Conservation (phyloP, 1,140 invertebrate species). For the Aphidius ervi region DNA sequence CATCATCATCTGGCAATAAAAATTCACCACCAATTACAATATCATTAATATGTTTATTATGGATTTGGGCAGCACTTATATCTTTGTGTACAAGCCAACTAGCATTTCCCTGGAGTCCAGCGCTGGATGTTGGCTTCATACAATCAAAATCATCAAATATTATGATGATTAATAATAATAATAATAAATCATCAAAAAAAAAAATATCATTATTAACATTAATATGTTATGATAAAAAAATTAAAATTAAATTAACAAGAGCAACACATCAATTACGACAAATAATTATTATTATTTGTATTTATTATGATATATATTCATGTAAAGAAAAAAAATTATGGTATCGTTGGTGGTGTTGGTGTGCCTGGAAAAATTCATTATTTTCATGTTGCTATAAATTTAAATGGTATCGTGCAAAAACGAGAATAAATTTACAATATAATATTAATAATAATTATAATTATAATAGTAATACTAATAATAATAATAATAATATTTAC, state of each 20-base stretch:
- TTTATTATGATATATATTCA: not conserved
- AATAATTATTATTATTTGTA: not conserved
- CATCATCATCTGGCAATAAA: slow-evolving; percentile 20
- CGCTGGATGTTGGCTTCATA: slow-evolving; percentile 12
- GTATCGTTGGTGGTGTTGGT: too few species aligned
- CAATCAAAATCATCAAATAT: not conserved
- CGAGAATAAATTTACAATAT: too few species aligned
- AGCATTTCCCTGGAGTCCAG: slow-evolving; percentile 25
- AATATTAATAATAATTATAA: too few species aligned
- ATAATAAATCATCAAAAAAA: slow-evolving; percentile 2
- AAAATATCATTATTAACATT: not conserved
- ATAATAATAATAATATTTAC: too few species aligned
- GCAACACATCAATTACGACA: not conserved
- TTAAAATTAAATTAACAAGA: not conserved
- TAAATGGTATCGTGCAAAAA: too few species aligned
- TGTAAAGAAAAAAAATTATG: too few species aligned
- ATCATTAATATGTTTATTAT: slow-evolving; percentile 30
- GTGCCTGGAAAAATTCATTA: too few species aligned
- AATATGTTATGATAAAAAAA: too few species aligned
- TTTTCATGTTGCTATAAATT: too few species aligned
- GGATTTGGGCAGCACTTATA: slow-evolving; percentile 27
- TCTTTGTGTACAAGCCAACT: slow-evolving; percentile 26
- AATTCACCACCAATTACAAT: slow-evolving; percentile 18
- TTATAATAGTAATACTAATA: too few species aligned
- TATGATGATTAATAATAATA: not conserved